Evolutionary conservation across 2,888 invertebrate species (phyloP), one percentile per base, ranked within the genome.

Genomic region (Lasioglossum vierecki): DNA sequence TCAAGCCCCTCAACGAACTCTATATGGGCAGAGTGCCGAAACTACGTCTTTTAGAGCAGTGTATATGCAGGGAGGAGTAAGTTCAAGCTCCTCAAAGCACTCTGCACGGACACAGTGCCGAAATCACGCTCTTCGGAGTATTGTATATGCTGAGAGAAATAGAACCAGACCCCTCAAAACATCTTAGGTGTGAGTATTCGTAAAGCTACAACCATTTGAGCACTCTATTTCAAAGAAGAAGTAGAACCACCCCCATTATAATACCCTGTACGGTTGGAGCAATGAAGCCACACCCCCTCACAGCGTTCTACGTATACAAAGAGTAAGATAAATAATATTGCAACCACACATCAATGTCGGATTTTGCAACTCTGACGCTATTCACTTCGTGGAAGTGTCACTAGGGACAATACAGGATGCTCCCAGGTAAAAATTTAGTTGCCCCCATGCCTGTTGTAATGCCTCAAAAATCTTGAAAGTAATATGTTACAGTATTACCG

Each of bases 401-500:
- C n/a, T n/a, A 4, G n/a, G n/a, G n/a, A 57, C 11, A 57, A 57
- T 57, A 3, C 11, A 57, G n/a, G n/a, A n/a, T 57, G 11, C 57
- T n/a, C 57, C 57, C 4, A 57, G 57, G n/a, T 57, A 57, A 57
- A 57, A n/a, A 57, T n/a, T 9, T n/a, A n/a, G n/a, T 4, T n/a
- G 57, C 4, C 15, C 57, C 63, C 63, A 30, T 63, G 63, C 63
- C 63, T 30, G 63, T 63, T 30, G 63, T 63, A 30, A 63, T 63
- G 63, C 63, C 30, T 63, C 63, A 63, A 63, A 63, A 63, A 63
- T 63, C 63, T 30, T 30, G 26, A 30, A 63, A 63, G 26, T 63
- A 63, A 63, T 63, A 63, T 63, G 30, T 30, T 63, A 63, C 6
- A 63, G 8, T 63, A 15, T 44, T 30, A 63, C 30, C 15, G 30